Evolutionary conservation across 2,797 vertebrate genomes (phyloP).

Genomic region (Micromesistius poutassou): DNA sequence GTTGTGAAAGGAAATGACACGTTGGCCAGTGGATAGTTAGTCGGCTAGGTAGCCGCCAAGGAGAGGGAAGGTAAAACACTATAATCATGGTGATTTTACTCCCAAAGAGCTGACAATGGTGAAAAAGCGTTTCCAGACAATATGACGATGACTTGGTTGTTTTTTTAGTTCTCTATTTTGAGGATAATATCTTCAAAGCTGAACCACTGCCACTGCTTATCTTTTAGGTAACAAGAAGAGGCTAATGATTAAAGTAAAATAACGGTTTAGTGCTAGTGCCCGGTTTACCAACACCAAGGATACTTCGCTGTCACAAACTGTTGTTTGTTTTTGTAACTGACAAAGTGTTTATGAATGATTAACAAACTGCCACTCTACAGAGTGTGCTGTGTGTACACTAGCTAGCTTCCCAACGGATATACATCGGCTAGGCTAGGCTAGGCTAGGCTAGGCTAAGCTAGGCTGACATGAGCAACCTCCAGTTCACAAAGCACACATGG

Average conservation of each 20-base stretch:
- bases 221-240: too few species aligned
- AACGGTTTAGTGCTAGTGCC: too few species aligned
- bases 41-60: not conserved
- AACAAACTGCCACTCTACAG: constrained; percentile 69
- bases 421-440: constrained; percentile 46
- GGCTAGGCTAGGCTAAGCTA: constrained; percentile 50
- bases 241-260: too few species aligned
- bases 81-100: not conserved
- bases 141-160: too few species aligned
- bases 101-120: not conserved
- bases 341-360: constrained; percentile 76
- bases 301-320: constrained; percentile 67
- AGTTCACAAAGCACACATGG: constrained; percentile 46
- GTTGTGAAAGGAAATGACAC: not conserved
- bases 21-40: not conserved
- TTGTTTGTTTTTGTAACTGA: constrained; percentile 60
- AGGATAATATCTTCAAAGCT: too few species aligned
- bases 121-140: too few species aligned
- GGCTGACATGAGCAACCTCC: constrained; percentile 25
- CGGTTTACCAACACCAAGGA: constrained; percentile 45
- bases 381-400: constrained; percentile 65
- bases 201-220: too few species aligned
- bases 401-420: constrained; percentile 50
- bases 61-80: not conserved
- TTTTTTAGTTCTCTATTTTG: too few species aligned